Base-by-base conservation (phyloP, 2,113 vertebrate species). In the Corythornis vintsioides region DNA sequence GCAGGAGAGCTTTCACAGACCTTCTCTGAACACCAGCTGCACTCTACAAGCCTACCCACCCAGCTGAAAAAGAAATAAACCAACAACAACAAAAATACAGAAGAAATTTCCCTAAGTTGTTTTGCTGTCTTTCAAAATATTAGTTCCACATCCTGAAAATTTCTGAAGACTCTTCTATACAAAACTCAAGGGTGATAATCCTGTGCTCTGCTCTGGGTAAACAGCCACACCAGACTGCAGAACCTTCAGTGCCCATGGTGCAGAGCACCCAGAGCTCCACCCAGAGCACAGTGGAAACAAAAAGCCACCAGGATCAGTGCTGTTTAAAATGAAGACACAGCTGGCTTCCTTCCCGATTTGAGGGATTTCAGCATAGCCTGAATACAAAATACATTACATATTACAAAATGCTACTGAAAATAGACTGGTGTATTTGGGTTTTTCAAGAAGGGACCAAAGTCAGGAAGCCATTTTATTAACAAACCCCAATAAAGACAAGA, bases 201-300 rank as follows among this genome's bases (percentile, higher is more conserved):
- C 6, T 50, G 22, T 16, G 52, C 28, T 33, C 40, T 77, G 42
- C 33, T 48, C 40, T 18, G 7, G 31, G 7, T 48, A 15, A 88
- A 57, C 1, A 6, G 14, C 17, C 60, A 40, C 40, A 47, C 17
- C 60, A 83, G 2, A 40, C 72, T 78, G 24, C 15, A 60, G 66
- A 64, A 3, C 24, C 16, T 55, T 24, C 14, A 9, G 19, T 2
- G 19, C 29, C 29, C 15, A 0, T 1, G 9, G 50, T 31, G 20
- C 64, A 43, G 50, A 76, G 48, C 72, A 26, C 35, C 33, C 72
- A 72, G 56, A 75, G 47, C 28, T 81, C 60, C 47, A 28, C 9
- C 25, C 5, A 0, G 25, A 82, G 25, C 29, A 47, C 66, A 0
- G 1, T 22, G 31, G 83, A 65, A 84, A 19, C 8, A 55, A 60